Evolutionary conservation across 1,140 invertebrate species (phyloP).

Genomic region (Archegozetes longisetosus): DNA sequence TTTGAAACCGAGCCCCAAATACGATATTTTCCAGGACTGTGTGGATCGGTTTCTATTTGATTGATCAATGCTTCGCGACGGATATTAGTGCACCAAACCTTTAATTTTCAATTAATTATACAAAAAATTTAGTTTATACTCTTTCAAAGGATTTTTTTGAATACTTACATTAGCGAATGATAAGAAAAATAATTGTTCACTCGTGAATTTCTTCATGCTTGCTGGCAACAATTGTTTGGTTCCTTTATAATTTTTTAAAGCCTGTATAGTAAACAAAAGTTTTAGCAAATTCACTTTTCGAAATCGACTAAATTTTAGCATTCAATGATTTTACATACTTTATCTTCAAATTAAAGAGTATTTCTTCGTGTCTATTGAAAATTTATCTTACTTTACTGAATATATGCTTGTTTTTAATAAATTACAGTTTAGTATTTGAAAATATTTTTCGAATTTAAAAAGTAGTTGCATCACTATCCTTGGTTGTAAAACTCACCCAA

Average conservation of each 20-base stretch:
- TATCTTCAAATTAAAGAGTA: too few species aligned
- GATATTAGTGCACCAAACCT: not conserved
- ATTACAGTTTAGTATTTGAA: too few species aligned
- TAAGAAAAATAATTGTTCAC: constrained; percentile 76
- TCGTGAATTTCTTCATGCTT: not conserved
- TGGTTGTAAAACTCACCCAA: too few species aligned
- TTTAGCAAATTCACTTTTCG: too few species aligned
- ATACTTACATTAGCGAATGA: constrained; percentile 44
- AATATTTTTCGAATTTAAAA: too few species aligned
- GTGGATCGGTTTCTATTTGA: constrained; percentile 22
- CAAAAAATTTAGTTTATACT: not conserved
- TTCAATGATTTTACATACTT: too few species aligned
- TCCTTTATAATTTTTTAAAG: not conserved
- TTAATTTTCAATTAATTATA: not conserved
- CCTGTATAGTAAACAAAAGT: too few species aligned
- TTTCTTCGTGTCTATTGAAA: too few species aligned
- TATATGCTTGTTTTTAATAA: too few species aligned
- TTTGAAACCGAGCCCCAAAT: constrained; percentile 78
- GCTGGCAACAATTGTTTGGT: not conserved
- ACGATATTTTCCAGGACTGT: constrained; percentile 22
- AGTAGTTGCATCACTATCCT: too few species aligned
- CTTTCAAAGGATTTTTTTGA: not conserved
- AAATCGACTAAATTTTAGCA: too few species aligned
- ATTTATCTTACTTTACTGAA: too few species aligned
- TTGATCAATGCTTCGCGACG: not conserved